phyloP scores from a whole-genome alignment of 2,113 vertebrate species.

The Lamprotornis superbus region DNA sequence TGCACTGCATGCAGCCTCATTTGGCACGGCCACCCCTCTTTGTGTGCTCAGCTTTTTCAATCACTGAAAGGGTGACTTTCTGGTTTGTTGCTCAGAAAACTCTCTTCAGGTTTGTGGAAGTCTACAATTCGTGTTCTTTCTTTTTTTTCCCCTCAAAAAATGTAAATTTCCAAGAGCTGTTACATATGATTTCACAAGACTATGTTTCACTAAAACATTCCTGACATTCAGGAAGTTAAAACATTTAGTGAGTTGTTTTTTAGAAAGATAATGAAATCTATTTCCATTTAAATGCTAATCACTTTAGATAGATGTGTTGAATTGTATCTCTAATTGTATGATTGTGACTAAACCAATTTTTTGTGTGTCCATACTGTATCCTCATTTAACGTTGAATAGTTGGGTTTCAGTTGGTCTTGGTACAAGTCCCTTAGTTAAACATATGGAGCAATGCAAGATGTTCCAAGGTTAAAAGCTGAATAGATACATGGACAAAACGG shows the following conservation, averaged over 20 bases:
- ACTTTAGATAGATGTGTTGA: not conserved
- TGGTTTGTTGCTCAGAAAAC: not conserved
- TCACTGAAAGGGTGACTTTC: constrained; percentile 23
- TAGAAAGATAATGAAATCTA: not conserved
- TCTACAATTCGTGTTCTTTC: not conserved
- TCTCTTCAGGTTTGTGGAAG: not conserved
- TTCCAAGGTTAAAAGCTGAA: not conserved
- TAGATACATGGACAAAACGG: not conserved
- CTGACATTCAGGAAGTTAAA: not conserved
- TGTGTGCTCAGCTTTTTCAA: not conserved
- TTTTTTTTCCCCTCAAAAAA: not conserved
- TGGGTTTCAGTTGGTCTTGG: not conserved
- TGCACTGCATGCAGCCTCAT: not conserved
- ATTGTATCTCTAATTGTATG: not conserved
- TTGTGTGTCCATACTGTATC: not conserved
- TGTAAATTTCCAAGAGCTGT: not conserved
- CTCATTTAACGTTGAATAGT: not conserved
- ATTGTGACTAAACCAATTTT: not conserved
- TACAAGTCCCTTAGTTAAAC: not conserved
- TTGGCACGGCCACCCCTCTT: not conserved
- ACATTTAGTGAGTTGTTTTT: not conserved
- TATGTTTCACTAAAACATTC: not conserved
- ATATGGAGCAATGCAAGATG: not conserved
- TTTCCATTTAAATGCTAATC: not conserved
- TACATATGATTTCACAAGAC: not conserved